Evolutionary conservation across 2,888 invertebrate genomes (phyloP), one percentile per base, ranked within the genome.

Genomic region (Caenorhabditis uteleia): DNA sequence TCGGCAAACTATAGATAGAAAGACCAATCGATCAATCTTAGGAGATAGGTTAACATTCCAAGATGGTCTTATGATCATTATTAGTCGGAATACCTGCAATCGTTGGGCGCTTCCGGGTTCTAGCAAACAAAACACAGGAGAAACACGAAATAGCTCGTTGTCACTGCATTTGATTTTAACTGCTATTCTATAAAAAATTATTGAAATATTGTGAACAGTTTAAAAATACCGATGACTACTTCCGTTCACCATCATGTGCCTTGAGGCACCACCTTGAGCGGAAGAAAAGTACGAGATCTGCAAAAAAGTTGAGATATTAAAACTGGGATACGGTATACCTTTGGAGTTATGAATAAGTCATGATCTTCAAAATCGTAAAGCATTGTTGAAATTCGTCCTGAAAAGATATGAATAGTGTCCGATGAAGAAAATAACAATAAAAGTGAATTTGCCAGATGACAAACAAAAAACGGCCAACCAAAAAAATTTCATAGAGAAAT

Each of bases 161-260:
- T 80, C 78, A 51, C 75, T 75, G 61, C 80, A 80, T 53, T 80
- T 80, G 38, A 80, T 74, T 59, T 80, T 80, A n/a, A 80, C 68
- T 4, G 79, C 80, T 40, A 80, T 70, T 55, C 79, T 78, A 26
- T 29, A 29, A 29, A 29, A 29, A 29, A 10, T 29, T 29, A 29
- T 10, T 29, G 25, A 23, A 40, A 39, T 39, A 20, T 16, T 20
- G 39, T 20, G 23, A 5, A 39, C 10, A 14, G 6, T n/a, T 39
- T 10, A 7, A 39, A 18, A 39, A 18, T 57, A 76, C 79, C 74
- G 60, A 43, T 76, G 68, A 39, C 55, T 61, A 38, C 77, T 74
- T 40, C 78, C 79, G 55, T 80, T 80, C 10, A 77, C 80, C 69
- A 80, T 75, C 70, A 80, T 68, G 51, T 80, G 80, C 23, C 80